Evolutionary conservation across 2,113 vertebrate genomes (phyloP).

Genomic region (Etheostoma cragini): DNA sequence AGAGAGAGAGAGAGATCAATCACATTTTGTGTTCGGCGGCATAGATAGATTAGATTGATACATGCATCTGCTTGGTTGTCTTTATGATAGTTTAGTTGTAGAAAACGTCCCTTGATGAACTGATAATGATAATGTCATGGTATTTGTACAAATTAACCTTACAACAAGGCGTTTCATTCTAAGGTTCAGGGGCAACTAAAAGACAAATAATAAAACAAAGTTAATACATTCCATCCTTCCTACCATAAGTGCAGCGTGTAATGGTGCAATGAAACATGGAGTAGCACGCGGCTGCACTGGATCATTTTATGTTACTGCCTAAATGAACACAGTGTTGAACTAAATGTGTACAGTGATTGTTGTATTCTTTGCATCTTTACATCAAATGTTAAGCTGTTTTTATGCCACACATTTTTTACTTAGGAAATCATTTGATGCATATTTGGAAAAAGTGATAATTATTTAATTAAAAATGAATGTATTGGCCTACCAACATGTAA

Average conservation of each 20-base stretch:
- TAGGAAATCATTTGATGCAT: slow-evolving; percentile 2
- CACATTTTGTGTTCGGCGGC: too few relatives aligned
- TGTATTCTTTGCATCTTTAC: not conserved
- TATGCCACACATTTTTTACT: not conserved
- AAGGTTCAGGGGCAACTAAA: not conserved
- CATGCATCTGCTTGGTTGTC: not conserved
- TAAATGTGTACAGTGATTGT: not conserved
- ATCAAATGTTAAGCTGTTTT: not conserved
- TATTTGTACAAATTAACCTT: not conserved
- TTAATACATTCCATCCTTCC: too few relatives aligned
- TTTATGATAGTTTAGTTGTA: not conserved
- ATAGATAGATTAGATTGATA: not conserved
- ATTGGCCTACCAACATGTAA: slow-evolving; percentile 1
- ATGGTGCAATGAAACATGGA: not conserved
- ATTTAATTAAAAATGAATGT: slow-evolving; percentile 21
- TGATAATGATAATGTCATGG: not conserved
- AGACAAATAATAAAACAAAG: not conserved
- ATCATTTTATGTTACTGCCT: not conserved
- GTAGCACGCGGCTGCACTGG: not conserved
- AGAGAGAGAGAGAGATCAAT: not conserved
- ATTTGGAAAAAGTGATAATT: slow-evolving; percentile 1
- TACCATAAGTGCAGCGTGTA: not conserved
- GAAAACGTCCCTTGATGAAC: not conserved
- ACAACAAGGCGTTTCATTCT: not conserved
- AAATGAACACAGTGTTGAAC: not conserved